Base-by-base conservation (phyloP, 2,797 vertebrate species). In the Acrossocheilus wenchowensis region DNA sequence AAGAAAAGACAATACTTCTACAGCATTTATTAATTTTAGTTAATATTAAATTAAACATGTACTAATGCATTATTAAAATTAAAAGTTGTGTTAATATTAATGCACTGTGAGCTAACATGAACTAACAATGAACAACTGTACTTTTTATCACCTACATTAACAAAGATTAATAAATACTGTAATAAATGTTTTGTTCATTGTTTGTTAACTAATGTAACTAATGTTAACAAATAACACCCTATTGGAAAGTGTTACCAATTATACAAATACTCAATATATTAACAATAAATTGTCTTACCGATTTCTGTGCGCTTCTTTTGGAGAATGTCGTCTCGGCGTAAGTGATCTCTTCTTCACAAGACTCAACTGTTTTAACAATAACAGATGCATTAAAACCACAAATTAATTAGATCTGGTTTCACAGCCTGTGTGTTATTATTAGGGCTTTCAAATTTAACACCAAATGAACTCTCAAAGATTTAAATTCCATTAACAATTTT, bases 301-400 rank as follows among this genome's bases (percentile, higher is more conserved):
- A 4, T 54, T 54, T 54, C 74, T 36, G 74, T 54, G 17, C 0
- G 2, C 12, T 36, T 77, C 74, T 77, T 36, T 23, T 77, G 48
- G 54, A 6, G 48, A 77, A 54, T 77, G 48, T 4, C 0, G 15
- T 9, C 48, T 74, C 72, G 1, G 45, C 7, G 1, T 30, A 74
- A 19, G 0, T 50, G 8, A 30, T 30, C n/a, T 30, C 72, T 2
- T 0, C 14, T 74, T 5, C n/a, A 74, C n/a, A 0, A 19, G 7
- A 30, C 72, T 48, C 43, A 10, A 19, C 72, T 74, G 72, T 74
- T 74, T 74, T 8, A 30, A 30, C 26, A 12, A 19, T 0, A 19
- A 50, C 2, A 74, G 14, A 50, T 74, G 2, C 2, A 34, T 75
- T 50, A 30, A 75, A 75, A 75, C n/a, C n/a, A n/a, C n/a, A n/a